These are phyloP conservation scores for Pantherophis vulpinus DNA, from an alignment of 2,797 vertebrate genomes.

Conservation along the genomic window DNA sequence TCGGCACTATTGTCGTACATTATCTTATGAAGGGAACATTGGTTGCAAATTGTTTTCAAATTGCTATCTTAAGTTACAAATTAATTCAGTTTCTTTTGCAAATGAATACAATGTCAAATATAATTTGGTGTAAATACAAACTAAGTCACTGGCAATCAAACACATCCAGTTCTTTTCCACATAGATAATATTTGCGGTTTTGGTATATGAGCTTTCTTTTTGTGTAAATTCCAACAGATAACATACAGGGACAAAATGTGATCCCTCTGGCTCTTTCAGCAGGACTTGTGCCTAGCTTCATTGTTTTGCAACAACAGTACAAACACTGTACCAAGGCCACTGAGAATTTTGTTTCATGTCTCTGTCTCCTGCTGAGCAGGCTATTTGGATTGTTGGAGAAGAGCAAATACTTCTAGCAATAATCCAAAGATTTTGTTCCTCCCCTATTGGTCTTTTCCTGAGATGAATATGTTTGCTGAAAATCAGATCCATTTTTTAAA, in stretches of 20 bases:
- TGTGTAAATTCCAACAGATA: conserved; percentile 20
- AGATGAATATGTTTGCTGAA: conserved; percentile 27
- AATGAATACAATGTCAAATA: conserved; percentile 30
- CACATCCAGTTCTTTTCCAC: neutral
- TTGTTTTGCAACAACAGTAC: conserved; percentile 50
- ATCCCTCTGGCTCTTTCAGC: conserved; percentile 12
- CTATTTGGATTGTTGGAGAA: conserved; percentile 35
- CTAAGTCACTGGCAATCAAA: neutral
- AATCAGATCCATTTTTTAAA: conserved; percentile 26
- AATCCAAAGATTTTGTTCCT: conserved; percentile 16
- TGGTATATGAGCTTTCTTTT: neutral
- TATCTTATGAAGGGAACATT: conserved; percentile 14
- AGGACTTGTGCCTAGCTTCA: conserved; percentile 32
- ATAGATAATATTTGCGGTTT: neutral
- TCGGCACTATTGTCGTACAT: conserved; percentile 26
- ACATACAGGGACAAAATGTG: neutral
- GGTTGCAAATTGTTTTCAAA: neutral
- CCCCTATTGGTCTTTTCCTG: conserved; percentile 1
- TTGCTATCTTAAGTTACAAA: conserved; percentile 46
- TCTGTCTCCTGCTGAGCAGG: conserved; percentile 20
- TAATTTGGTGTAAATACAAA: conserved; percentile 32
- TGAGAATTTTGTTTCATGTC: conserved; percentile 25
- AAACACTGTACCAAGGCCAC: conserved; percentile 28
- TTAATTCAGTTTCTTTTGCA: conserved; percentile 53
- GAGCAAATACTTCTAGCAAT: conserved; percentile 33